Percentiles rank a stretch among this genome's conserved stretches.
phyloP scores from a whole-genome alignment of 2,888 invertebrate species.

The Bursaphelenchus okinawaensis region DNA sequence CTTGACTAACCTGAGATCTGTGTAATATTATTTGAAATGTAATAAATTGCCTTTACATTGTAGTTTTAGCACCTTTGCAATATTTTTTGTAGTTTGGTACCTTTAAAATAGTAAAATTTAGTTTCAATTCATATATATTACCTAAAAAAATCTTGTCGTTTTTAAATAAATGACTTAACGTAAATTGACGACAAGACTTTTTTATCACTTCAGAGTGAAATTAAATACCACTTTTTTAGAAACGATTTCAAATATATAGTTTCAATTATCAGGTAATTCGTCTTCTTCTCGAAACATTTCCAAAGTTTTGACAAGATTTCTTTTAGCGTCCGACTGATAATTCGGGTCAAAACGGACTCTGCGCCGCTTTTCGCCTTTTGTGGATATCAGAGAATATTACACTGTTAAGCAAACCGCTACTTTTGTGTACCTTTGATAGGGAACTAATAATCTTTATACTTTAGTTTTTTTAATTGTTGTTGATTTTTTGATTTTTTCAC shows the following conservation, averaged over 20 bases:
- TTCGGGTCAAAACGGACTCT: background rate
- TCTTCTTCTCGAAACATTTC: background rate
- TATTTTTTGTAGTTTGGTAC: too few relatives aligned
- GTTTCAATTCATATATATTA: too few relatives aligned
- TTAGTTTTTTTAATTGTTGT: background rate
- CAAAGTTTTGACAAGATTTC: background rate
- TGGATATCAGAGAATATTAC: background rate
- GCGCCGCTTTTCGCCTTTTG: background rate
- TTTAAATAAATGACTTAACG: too few relatives aligned
- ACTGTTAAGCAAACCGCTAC: background rate
- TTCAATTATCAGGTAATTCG: background rate
- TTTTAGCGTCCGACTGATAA: background rate
- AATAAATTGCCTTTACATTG: too few relatives aligned
- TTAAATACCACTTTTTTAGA: too few relatives aligned
- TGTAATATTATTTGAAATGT: too few relatives aligned
- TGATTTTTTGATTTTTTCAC: background rate
- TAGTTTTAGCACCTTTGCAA: too few relatives aligned
- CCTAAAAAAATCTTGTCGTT: too few relatives aligned
- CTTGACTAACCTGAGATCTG: conserved; percentile 50
- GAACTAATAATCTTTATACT: background rate
- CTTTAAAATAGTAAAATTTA: too few relatives aligned
- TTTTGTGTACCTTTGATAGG: too few relatives aligned
- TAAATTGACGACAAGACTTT: too few relatives aligned
- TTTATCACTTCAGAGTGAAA: too few relatives aligned
- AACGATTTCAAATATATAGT: background rate